Conservation (phyloP, 2,888 invertebrate species). For the Cartodere bifasciata region DNA sequence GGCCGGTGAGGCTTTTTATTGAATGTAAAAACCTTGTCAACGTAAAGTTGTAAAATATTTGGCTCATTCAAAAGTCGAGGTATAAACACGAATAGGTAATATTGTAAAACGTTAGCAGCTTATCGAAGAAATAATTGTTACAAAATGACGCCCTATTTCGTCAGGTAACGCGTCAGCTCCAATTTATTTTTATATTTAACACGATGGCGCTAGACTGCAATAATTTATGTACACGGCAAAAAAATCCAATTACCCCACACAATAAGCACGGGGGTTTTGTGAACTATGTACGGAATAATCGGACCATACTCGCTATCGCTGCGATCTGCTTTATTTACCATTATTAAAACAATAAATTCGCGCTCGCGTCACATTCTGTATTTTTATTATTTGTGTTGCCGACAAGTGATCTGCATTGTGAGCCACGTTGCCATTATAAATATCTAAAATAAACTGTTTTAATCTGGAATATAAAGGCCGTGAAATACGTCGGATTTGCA, state of each 20-base stretch:
- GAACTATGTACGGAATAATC: conserved; percentile 26
- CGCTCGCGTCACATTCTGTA: conserved; percentile 35
- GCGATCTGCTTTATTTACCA: conserved; percentile 37
- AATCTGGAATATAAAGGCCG: conserved; percentile 37
- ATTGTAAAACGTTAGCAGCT: no score
- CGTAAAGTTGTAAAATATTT: no score
- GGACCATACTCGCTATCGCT: conserved; percentile 23
- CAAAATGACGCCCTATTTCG: no score
- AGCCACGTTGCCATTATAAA: conserved; percentile 36
- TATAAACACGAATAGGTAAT: no score
- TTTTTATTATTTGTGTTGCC: conserved; percentile 35
- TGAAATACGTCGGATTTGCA: conserved; percentile 31
- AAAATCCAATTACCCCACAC: conserved; percentile 35
- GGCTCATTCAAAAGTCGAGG: no score
- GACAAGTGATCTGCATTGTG: conserved; percentile 38
- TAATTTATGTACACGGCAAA: conserved; percentile 32
- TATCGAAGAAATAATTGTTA: no score
- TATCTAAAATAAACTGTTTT: conserved; percentile 40
- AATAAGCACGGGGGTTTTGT: conserved; percentile 24
- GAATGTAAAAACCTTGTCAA: no score
- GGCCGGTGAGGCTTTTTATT: no score
- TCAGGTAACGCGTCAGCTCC: neutral
- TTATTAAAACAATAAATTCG: conserved; percentile 39
- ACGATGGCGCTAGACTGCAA: conserved; percentile 12
- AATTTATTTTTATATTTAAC: conserved; percentile 13